Evolutionary conservation across 2,888 invertebrate species (phyloP).

Genomic region (Melanostoma mellinum): DNA sequence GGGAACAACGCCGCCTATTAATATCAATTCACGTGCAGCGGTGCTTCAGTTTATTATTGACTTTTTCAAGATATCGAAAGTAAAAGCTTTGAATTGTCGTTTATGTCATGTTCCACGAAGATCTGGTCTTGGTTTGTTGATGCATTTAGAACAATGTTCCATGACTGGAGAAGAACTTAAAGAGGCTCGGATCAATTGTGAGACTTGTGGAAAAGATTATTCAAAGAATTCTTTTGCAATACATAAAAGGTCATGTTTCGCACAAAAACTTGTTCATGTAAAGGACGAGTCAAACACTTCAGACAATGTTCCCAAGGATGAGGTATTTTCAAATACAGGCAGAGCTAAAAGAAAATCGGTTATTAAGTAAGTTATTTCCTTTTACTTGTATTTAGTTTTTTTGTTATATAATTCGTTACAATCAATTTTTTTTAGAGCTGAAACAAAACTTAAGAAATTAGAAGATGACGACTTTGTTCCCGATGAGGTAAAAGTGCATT

Average conservation of each 20-base stretch:
- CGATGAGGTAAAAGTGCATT: conserved; percentile 43
- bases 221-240: conserved; percentile 58
- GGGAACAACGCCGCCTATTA: conserved; percentile 72
- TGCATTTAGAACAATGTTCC: conserved; percentile 78
- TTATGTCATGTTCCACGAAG: conserved; percentile 76
- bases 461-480: conserved; percentile 64
- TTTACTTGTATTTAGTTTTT: background rate
- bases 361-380: conserved; percentile 75
- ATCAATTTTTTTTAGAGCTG: conserved; percentile 76
- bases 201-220: conserved; percentile 75
- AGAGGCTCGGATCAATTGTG: conserved; percentile 75
- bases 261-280: conserved; percentile 25
- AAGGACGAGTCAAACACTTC: background rate
- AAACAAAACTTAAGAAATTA: conserved; percentile 77
- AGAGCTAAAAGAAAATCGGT: conserved; percentile 78
- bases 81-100: conserved; percentile 77
- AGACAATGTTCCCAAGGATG: conserved; percentile 20
- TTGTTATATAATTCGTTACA: background rate
- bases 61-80: conserved; percentile 73
- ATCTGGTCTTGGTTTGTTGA: conserved; percentile 77
- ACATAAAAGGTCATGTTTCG: conserved; percentile 76
- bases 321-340: conserved; percentile 75
- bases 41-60: conserved; percentile 74
- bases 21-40: conserved; percentile 74
- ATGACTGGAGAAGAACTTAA: conserved; percentile 60